phyloP scores from a whole-genome alignment of 2,113 vertebrate species.

The Sceloporus undulatus region DNA sequence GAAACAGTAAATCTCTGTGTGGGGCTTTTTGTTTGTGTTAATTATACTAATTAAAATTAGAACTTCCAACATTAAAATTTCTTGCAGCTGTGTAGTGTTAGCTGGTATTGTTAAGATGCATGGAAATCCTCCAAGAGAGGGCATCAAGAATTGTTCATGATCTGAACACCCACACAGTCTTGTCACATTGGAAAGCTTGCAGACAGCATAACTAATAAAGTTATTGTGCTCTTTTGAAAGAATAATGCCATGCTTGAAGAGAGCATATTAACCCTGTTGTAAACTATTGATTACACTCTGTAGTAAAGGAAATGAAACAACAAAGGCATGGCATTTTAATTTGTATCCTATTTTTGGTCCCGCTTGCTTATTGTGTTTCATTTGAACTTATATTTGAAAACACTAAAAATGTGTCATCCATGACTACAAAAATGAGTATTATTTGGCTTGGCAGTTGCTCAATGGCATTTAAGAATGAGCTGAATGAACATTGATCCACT shows the following conservation, averaged over 20 bases:
- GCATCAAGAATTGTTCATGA: slow-evolving; percentile 73
- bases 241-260: slow-evolving; percentile 85
- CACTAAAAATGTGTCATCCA: slow-evolving; percentile 69
- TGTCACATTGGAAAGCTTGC: slow-evolving; percentile 75
- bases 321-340: slow-evolving; percentile 80
- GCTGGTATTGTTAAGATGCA: slow-evolving; percentile 57
- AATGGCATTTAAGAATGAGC: slow-evolving; percentile 59
- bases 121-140: slow-evolving; percentile 75
- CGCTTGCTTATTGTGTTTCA: slow-evolving; percentile 77
- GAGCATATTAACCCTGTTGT: slow-evolving; percentile 84
- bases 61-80: slow-evolving; percentile 72
- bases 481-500: slow-evolving; percentile 37
- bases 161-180: slow-evolving; percentile 73
- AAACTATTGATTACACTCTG: slow-evolving; percentile 83
- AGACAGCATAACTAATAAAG: slow-evolving; percentile 85
- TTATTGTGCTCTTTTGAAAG: slow-evolving; percentile 82
- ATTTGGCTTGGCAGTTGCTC: slow-evolving; percentile 67
- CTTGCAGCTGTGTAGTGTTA: slow-evolving; percentile 70
- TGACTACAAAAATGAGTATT: slow-evolving; percentile 64
- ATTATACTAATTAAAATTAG: slow-evolving; percentile 83
- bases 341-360: slow-evolving; percentile 76
- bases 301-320: slow-evolving; percentile 81
- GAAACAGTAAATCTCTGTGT: slow-evolving; percentile 66
- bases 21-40: slow-evolving; percentile 70
- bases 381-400: slow-evolving; percentile 80